phyloP scores from a whole-genome alignment of 2,797 vertebrate species.

The Crax fasciolata region DNA sequence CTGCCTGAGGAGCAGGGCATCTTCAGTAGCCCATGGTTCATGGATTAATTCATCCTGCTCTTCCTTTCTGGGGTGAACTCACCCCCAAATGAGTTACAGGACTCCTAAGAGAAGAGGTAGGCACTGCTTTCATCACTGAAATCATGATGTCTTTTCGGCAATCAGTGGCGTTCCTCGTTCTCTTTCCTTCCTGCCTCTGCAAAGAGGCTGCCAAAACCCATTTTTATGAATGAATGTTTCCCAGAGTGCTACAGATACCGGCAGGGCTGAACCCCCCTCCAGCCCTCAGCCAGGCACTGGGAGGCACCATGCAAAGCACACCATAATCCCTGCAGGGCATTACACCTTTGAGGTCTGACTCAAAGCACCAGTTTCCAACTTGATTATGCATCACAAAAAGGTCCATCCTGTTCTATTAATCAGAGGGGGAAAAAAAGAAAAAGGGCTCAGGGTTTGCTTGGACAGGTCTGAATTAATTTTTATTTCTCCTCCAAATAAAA shows the following conservation, averaged over 20 bases:
- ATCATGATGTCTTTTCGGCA: neutral
- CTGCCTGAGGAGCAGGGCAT: neutral
- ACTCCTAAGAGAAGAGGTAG: neutral
- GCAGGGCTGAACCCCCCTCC: neutral
- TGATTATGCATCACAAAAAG: neutral
- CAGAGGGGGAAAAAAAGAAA: fast-evolving
- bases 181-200: neutral
- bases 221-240: conserved; percentile 13
- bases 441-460: neutral
- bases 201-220: neutral
- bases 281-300: neutral
- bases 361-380: neutral
- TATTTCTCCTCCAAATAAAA: neutral
- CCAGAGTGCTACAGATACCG: neutral
- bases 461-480: neutral
- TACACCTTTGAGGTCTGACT: neutral
- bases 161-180: neutral
- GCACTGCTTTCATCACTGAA: neutral
- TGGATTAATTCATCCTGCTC: neutral
- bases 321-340: neutral
- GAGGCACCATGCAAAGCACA: neutral
- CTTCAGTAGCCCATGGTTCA: neutral
- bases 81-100: neutral
- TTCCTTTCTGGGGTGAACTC: neutral
- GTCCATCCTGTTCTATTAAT: neutral